Conservation (phyloP, 1,140 invertebrate genomes). For the Brachionus sp. region DNA sequence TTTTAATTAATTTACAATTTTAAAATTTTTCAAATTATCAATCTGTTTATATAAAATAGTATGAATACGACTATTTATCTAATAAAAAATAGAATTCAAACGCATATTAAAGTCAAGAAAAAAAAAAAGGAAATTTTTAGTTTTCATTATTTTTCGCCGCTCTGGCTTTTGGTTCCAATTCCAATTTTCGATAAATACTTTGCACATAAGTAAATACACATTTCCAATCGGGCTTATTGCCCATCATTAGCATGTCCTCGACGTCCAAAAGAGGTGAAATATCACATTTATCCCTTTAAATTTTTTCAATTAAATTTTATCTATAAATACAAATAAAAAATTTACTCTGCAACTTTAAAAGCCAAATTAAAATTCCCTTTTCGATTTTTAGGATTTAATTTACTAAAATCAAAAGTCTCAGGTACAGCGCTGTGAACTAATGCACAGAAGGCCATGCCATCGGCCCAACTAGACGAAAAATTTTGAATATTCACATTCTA, state of each 20-base stretch:
- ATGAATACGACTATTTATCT: no score
- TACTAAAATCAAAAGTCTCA: conserved; percentile 86
- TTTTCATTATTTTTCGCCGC: conserved; percentile 25
- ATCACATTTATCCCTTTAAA: conserved; percentile 30
- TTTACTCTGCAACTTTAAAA: conserved; percentile 89
- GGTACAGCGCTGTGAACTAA: conserved; percentile 91
- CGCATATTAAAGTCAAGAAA: no score
- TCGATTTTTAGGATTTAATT: conserved; percentile 78
- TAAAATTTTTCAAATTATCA: no score
- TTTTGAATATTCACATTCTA: conserved; percentile 91
- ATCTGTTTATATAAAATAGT: no score
- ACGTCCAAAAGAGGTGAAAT: conserved; percentile 40
- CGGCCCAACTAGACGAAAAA: conserved; percentile 91
- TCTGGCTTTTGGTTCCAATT: conserved; percentile 29
- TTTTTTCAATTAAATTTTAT: neutral
- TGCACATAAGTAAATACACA: conserved; percentile 99
- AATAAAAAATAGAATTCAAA: no score
- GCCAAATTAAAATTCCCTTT: conserved; percentile 90
- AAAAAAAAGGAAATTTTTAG: neutral
- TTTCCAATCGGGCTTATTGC: conserved; percentile 85
- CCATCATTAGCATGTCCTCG: conserved; percentile 46
- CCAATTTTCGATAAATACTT: conserved; percentile 69
- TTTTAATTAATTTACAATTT: no score
- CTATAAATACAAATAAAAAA: neutral
- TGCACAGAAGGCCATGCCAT: conserved; percentile 92